Evolutionary conservation across 2,113 vertebrate genomes (phyloP).

Genomic region (Cnemophilus loriae): DNA sequence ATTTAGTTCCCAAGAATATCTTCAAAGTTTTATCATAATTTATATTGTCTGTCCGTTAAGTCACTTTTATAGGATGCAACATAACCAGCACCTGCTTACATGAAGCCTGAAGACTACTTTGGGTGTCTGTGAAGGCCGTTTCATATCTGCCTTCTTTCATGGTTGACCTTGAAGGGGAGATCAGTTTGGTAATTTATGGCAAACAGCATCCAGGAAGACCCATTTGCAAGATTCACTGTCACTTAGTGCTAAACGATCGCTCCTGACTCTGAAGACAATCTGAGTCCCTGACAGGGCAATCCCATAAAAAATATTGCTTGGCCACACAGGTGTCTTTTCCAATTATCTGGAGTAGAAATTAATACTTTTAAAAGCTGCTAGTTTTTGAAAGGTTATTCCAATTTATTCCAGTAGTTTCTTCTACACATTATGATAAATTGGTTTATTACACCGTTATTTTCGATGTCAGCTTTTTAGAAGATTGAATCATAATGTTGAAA

Average conservation of each 20-base stretch:
- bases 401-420: constrained; percentile 80
- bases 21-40: constrained; percentile 67
- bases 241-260: constrained; percentile 80
- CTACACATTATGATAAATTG: constrained; percentile 80
- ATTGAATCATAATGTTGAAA: constrained; percentile 75
- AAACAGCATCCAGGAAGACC: constrained; percentile 81
- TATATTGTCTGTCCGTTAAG: constrained; percentile 63
- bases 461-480: constrained; percentile 78
- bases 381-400: constrained; percentile 88
- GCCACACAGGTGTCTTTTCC: constrained; percentile 83
- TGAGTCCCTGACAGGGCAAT: constrained; percentile 82
- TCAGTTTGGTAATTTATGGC: constrained; percentile 84
- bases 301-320: constrained; percentile 84
- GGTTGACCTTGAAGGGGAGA: constrained; percentile 82
- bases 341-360: constrained; percentile 90
- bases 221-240: constrained; percentile 91
- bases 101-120: constrained; percentile 32
- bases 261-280: constrained; percentile 85
- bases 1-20: constrained; percentile 18
- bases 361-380: constrained; percentile 90
- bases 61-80: constrained; percentile 63
- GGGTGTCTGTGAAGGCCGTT: constrained; percentile 52
- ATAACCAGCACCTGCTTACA: constrained; percentile 40
- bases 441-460: constrained; percentile 80
- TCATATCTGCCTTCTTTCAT: constrained; percentile 73